Base-by-base conservation (phyloP, 2,888 invertebrate species). In the Cerceris rybyensis region DNA sequence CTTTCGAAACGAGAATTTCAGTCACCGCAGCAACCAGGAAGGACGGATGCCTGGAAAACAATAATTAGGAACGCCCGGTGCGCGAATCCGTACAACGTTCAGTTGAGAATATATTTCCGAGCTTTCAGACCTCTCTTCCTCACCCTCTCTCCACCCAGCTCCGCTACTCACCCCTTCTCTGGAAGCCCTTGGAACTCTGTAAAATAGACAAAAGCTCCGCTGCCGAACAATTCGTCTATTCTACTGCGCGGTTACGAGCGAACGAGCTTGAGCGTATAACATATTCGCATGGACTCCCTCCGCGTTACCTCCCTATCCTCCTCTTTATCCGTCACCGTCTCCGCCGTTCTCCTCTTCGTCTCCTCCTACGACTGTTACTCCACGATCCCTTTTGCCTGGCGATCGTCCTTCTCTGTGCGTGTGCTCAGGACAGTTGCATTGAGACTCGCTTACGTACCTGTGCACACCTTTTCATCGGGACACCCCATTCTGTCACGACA, bases 201-300 rank as follows among this genome's bases (percentile, higher is more conserved):
- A 90, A 90, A 91, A 91, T 90, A 91, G 91, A 91, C 91, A 91
- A 91, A 91, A 91, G 91, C 90, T 88, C 82, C 82, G 89, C 85
- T 88, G 86, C 88, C 88, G 88, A 90, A 90, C 90, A 90, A 90
- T 90, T 91, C 90, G 88, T 91, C 90, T 89, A 90, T 91, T 90
- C 90, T 90, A 86, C 89, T 86, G 84, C 87, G 85, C 87, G 87
- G 89, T 89, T 88, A 88, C 88, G 88, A 90, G 86, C 89, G 89
- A 88, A 87, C 89, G 88, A 89, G 88, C 89, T 90, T 89, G 83
- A 82, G 83, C 88, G 81, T 88, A 88, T 86, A 88, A 90, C 88
- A 88, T 90, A 89, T 90, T 90, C 89, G 86, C 86, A 80, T 86
- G 85, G 84, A 79, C 85, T 79, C 80, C 82, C 73, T 57, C 60